Evolutionary conservation across 2,888 invertebrate species (phyloP).

Genomic region (Seira sanloemensis): DNA sequence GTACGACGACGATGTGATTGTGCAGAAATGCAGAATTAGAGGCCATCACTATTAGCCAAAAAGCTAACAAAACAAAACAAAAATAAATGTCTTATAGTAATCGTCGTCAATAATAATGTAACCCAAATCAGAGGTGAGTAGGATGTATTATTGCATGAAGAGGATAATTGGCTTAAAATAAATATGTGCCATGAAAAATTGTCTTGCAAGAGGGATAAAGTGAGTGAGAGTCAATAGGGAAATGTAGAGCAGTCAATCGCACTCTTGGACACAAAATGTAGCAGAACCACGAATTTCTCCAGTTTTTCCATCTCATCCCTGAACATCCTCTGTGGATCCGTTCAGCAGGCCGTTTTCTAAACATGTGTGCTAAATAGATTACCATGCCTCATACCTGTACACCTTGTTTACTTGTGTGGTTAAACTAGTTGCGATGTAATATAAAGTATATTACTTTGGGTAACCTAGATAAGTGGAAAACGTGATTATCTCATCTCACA

Average conservation of each 20-base stretch:
- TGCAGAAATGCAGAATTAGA: slow-evolving; percentile 19
- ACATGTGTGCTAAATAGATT: slow-evolving; percentile 20
- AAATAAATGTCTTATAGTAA: slow-evolving; percentile 5
- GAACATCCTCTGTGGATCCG: background rate
- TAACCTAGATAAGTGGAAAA: background rate
- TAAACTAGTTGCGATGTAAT: background rate
- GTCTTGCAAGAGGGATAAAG: background rate
- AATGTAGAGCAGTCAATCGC: background rate
- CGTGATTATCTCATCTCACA: background rate
- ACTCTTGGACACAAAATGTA: background rate
- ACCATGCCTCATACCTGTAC: no score
- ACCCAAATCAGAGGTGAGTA: slow-evolving; percentile 25
- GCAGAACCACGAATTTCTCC: background rate
- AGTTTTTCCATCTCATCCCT: background rate
- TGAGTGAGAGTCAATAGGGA: background rate
- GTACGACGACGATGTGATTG: background rate
- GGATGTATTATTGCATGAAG: background rate
- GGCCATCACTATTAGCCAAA: slow-evolving; percentile 14
- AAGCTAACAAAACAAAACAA: background rate
- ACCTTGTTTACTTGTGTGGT: background rate
- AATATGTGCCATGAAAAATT: background rate
- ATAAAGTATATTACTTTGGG: background rate
- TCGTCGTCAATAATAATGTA: slow-evolving; percentile 7
- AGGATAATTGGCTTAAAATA: slow-evolving; percentile 28
- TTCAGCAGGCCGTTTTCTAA: background rate